Evolutionary conservation across 2,797 vertebrate genomes (phyloP).

Genomic region (Mycteria americana): DNA sequence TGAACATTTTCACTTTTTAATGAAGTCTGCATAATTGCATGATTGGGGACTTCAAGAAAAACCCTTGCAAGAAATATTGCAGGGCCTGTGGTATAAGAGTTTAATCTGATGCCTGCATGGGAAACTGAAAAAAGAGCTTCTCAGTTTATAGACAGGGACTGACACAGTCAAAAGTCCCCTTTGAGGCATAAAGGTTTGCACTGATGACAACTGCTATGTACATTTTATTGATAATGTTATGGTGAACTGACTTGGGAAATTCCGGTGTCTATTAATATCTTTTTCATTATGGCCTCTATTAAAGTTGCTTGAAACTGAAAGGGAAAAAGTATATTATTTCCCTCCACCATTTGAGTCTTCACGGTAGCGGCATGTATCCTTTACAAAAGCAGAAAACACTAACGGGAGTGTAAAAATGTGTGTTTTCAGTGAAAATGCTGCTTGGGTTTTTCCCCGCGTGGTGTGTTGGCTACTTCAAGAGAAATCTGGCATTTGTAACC

Average conservation of each 20-base stretch:
- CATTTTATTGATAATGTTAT: neutral
- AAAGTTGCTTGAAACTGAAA: neutral
- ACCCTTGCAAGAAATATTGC: accelerated
- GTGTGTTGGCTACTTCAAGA: neutral
- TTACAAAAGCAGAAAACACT: neutral
- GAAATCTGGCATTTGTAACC: neutral
- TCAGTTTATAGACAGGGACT: neutral
- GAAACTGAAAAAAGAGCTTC: neutral
- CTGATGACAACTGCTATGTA: accelerated
- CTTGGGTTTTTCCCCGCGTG: accelerated
- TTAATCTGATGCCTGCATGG: neutral
- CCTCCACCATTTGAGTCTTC: neutral
- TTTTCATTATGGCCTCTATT: neutral
- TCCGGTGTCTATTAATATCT: no score
- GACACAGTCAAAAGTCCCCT: neutral
- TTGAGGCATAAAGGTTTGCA: neutral
- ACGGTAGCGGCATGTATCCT: accelerated
- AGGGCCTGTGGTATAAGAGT: neutral
- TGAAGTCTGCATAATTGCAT: neutral
- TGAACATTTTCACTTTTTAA: neutral
- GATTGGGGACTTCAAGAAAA: neutral
- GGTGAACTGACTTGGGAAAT: neutral
- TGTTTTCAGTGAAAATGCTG: neutral
- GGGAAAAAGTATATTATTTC: neutral
- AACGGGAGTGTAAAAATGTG: accelerated